These are phyloP conservation scores for Aphelocoma coerulescens DNA, from an alignment of 2,113 vertebrate species.

Conservation along the genomic window DNA sequence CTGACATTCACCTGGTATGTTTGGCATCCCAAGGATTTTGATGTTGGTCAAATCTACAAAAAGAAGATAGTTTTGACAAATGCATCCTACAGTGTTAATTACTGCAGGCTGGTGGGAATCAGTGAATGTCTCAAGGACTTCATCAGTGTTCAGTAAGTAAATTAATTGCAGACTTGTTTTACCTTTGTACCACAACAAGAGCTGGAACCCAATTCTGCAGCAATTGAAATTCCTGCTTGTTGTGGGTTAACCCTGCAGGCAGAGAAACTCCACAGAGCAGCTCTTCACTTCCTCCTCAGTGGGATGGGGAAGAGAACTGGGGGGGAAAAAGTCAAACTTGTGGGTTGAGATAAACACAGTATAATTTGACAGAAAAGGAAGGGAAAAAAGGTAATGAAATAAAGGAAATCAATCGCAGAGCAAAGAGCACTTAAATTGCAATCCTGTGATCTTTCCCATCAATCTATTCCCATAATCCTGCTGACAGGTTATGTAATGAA, in stretches of 20 bases:
- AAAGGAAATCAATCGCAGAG: background rate
- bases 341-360: background rate
- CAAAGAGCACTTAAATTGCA: background rate
- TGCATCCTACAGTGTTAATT: constrained; percentile 77
- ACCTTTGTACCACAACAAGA: background rate
- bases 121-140: constrained; percentile 79
- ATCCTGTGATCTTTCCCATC: background rate
- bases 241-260: background rate
- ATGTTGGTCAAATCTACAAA: constrained; percentile 85
- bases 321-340: background rate
- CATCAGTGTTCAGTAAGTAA: constrained; percentile 80
- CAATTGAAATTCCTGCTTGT: background rate
- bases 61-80: constrained; percentile 86
- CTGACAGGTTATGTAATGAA: background rate
- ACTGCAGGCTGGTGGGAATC: constrained; percentile 80
- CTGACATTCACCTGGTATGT: background rate
- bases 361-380: background rate
- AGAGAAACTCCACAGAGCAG: background rate
- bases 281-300: background rate
- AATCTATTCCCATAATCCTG: background rate
- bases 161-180: background rate
- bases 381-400: background rate
- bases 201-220: background rate
- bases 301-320: background rate
- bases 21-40: constrained; percentile 83